Evolutionary conservation across 1,140 invertebrate species (phyloP), one percentile per base, ranked within the genome.

Genomic region (Drosophila sechellia): DNA sequence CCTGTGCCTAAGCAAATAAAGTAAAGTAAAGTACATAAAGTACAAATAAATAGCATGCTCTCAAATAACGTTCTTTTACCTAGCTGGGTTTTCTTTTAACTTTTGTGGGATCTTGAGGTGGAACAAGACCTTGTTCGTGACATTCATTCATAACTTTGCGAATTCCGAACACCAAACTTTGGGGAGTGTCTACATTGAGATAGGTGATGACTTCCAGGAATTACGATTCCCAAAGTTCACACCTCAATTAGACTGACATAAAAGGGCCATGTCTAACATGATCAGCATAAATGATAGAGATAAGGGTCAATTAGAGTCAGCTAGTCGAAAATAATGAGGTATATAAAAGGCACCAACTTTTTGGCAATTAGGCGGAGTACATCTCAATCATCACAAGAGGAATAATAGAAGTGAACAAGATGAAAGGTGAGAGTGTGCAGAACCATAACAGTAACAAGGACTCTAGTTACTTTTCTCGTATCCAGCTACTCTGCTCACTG

Each of bases 401-500:
- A 86, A 86, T 79, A 89, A 81, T 72, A 89, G 60, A 65, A 77
- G 68, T 63, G 72, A 56, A 66, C 11, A 39, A 63, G 54, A 87
- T 87, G 83, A 89, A 89, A 79, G 83, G 83, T 87, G 49, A 78
- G 60, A 22, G 13, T 5, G 40, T 37, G 25, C 6, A 34, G 27
- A 34, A 43, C 10, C 20, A 34, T 27, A 43, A 27, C 15, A 5
- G 10, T 27, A 58, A 27, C 52, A 12, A 13, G 45, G 22, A 58
- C 43, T 35, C 50, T 22, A 42, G 12, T 25, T 5, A 0, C 13
- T 1, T 15, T 35, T 39, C 8, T 4, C n/a, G 22, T 22, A 22
- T 56, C 11, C 8, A 91, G 90, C 74, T 81, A 77, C 71, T 72
- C 69, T 91, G 54, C 79, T 84, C 58, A 49, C 84, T 86, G 85